Evolutionary conservation across 2,797 vertebrate genomes (phyloP), one percentile per base, ranked within the genome.

Genomic region (Melanotaenia maccullochi): DNA sequence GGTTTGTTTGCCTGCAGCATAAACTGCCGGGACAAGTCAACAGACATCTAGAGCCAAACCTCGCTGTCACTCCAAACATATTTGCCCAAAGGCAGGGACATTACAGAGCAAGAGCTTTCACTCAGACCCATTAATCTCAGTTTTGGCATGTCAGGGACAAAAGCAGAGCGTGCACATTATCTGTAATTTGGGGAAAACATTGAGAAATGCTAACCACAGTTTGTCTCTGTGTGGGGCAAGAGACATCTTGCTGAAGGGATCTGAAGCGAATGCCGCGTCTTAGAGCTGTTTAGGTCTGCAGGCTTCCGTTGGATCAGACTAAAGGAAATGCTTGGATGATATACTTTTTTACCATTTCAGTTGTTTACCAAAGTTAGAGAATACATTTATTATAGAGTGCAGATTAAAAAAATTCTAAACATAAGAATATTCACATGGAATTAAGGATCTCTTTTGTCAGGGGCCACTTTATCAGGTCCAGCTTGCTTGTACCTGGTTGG

Each of bases 11-110:
- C 89, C 91, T 64, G 80, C 75, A 86, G 87, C 86, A 55, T 44
- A 56, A 81, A 85, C 64, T 75, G 82, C 83, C 56, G 56, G 35
- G 71, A 62, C 68, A 76, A 79, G 73, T 76, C 76, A 73, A 65
- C 78, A 80, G 72, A 22, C 22, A n/a, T 42, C 32, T 38, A 30
- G 54, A 69, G 65, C 67, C 79, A 82, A 88, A 67, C 71, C 65
- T 60, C 63, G 40, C 55, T 64, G 73, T 78, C 71, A 75, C 84
- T 83, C 82, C 73, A 90, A 84, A 76, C 30, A 22, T 35, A 74
- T 86, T 81, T 79, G 85, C 85, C 79, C 56, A 74, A 56, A 74
- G 85, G 86, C 86, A 75, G 67, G 65, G 74, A 83, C 76, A 71
- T 82, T 78, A 75, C 75, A 51, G 44, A 40, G 33, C 72, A 55